phyloP scores from a whole-genome alignment of 2,797 vertebrate species.

The Echeneis naucrates region DNA sequence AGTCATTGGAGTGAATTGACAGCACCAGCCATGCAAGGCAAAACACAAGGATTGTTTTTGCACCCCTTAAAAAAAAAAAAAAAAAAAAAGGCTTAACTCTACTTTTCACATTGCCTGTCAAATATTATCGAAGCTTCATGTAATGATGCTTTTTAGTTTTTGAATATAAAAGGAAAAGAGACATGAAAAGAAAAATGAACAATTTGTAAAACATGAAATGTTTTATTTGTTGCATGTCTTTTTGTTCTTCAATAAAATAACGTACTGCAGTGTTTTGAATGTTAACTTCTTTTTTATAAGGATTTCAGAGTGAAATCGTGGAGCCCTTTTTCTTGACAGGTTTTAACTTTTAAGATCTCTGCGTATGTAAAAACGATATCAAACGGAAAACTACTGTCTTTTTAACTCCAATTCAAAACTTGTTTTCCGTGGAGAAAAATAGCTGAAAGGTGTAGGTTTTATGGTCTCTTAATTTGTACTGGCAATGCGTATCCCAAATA shows the following conservation, averaged over 20 bases:
- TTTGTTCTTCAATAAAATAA: constrained; percentile 90
- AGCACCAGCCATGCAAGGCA: constrained; percentile 61
- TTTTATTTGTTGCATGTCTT: constrained; percentile 91
- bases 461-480: constrained; percentile 97
- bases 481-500: constrained; percentile 97
- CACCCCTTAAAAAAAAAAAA: constrained; percentile 46
- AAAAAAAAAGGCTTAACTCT: constrained; percentile 66
- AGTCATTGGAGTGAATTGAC: constrained; percentile 65
- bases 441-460: constrained; percentile 93
- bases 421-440: constrained; percentile 92
- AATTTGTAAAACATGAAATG: constrained; percentile 89
- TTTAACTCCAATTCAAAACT: constrained; percentile 88
- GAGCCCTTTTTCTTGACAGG: constrained; percentile 87
- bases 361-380: constrained; percentile 87
- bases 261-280: constrained; percentile 89
- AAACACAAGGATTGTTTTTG: constrained; percentile 60
- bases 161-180: constrained; percentile 78
- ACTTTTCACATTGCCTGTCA: constrained; percentile 82
- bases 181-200: constrained; percentile 75
- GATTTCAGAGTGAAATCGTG: constrained; percentile 84
- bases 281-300: constrained; percentile 85
- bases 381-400: constrained; percentile 88
- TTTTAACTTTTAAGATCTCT: constrained; percentile 91
- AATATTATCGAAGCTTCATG: constrained; percentile 84
- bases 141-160: constrained; percentile 87